These are phyloP conservation scores for Chloroceryle inda DNA, from an alignment of 2,797 vertebrate genomes.

Conservation along the genomic window DNA sequence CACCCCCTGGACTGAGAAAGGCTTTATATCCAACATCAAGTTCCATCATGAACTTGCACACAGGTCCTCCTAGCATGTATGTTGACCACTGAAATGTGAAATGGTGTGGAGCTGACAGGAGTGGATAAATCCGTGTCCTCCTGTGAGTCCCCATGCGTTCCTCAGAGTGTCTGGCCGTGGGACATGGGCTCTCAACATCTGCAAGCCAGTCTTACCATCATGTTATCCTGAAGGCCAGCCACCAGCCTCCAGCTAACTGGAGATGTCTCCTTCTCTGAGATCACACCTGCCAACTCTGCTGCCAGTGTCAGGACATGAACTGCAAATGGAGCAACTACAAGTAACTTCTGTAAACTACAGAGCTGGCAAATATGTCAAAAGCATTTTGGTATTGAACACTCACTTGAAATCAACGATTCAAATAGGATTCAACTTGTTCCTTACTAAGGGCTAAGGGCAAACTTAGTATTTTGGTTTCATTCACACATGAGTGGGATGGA, in stretches of 20 bases:
- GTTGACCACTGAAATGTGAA: not conserved
- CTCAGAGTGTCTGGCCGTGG: not conserved
- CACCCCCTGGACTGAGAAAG: not conserved
- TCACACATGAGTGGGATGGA: not conserved
- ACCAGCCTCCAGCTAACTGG: not conserved
- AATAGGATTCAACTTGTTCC: not conserved
- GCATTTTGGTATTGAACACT: not conserved
- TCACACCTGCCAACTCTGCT: not conserved
- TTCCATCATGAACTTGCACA: not conserved
- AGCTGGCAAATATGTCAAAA: slow-evolving; percentile 27
- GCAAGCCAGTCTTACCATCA: not conserved
- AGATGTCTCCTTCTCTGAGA: not conserved
- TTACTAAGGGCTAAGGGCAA: slow-evolving; percentile 15
- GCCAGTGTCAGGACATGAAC: not conserved
- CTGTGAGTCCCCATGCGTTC: not conserved
- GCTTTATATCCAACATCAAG: not conserved
- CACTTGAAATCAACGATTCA: slow-evolving; percentile 30
- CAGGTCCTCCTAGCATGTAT: accelerated
- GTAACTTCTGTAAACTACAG: not conserved
- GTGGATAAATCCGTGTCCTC: not conserved
- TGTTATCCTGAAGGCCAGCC: not conserved
- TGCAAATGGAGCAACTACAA: not conserved
- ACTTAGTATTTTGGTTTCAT: not conserved
- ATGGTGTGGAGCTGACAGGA: not conserved
- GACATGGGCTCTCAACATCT: not conserved